phyloP scores from a whole-genome alignment of 2,888 invertebrate genomes.

The Folsomia manolachei region DNA sequence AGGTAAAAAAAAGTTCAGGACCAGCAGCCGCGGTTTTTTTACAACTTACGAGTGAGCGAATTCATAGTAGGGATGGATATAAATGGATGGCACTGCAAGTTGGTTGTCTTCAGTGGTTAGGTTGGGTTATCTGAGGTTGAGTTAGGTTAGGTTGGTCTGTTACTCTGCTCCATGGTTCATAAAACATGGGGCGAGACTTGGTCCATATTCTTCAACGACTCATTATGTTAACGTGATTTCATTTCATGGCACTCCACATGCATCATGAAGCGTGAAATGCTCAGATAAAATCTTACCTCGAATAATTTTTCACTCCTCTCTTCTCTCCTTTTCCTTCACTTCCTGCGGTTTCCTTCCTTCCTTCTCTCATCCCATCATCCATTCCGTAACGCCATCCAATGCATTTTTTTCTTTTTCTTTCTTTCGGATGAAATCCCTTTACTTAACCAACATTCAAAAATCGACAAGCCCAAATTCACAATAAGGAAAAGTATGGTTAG shows the following conservation, averaged over 20 bases:
- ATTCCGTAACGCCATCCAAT: too few species aligned
- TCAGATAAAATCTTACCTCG: conserved; percentile 48
- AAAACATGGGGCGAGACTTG: conserved; percentile 50
- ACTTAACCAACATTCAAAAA: conserved; percentile 12
- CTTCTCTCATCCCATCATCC: too few species aligned
- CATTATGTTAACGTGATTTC: conserved; percentile 52
- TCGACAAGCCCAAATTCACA: conserved; percentile 1
- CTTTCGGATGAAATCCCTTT: conserved; percentile 18
- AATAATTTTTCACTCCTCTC: conserved; percentile 42
- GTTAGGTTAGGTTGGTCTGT: conserved; percentile 24
- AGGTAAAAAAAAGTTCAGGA: neutral
- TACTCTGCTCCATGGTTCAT: conserved; percentile 43
- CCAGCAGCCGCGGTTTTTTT: too few species aligned
- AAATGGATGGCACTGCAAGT: conserved; percentile 19
- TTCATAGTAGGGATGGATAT: too few species aligned
- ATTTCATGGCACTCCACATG: conserved; percentile 50
- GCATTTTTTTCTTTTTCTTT: conserved; percentile 15
- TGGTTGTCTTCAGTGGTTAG: conserved; percentile 11
- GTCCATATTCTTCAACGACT: conserved; percentile 51
- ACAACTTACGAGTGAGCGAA: neutral
- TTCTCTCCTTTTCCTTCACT: conserved; percentile 22
- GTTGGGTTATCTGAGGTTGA: conserved; percentile 26
- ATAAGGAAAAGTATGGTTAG: too few species aligned
- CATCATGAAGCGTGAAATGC: conserved; percentile 49
- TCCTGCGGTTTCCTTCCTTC: conserved; percentile 26